Evolutionary conservation across 2,797 vertebrate genomes (phyloP).

Genomic region (Trachurus trachurus): DNA sequence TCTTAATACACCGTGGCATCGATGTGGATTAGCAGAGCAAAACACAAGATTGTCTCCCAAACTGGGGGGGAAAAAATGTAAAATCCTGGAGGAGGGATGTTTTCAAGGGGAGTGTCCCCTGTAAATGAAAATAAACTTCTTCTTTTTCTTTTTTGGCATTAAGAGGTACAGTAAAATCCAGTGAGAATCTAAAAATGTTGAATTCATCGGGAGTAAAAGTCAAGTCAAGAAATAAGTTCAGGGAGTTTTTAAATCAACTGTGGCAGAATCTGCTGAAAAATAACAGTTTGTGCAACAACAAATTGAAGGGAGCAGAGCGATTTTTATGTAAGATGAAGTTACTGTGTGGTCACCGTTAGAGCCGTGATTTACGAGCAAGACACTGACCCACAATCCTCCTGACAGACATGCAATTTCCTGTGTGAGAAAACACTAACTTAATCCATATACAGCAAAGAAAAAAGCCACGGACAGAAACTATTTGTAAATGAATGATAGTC

Average conservation of each 20-base stretch:
- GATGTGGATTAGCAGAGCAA: conserved; percentile 52
- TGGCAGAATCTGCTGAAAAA: conserved; percentile 35
- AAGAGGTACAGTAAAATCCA: background rate
- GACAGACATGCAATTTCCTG: conserved; percentile 84
- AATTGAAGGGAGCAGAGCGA: conserved; percentile 22
- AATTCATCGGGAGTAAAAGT: background rate
- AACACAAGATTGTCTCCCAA: conserved; percentile 28
- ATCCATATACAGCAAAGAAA: conserved; percentile 62
- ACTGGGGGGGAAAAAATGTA: background rate
- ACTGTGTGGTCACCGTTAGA: conserved; percentile 42
- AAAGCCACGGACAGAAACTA: conserved; percentile 53
- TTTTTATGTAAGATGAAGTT: conserved; percentile 54
- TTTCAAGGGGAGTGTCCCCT: no score
- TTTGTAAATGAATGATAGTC: conserved; percentile 58
- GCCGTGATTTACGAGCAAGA: conserved; percentile 72
- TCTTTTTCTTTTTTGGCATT: background rate
- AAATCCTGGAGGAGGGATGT: background rate
- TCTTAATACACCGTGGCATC: conserved; percentile 43
- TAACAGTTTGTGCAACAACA: conserved; percentile 19
- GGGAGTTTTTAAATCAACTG: conserved; percentile 44
- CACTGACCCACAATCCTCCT: conserved; percentile 68
- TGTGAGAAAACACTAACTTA: conserved; percentile 75
- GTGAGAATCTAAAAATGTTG: background rate
- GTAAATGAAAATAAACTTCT: background rate
- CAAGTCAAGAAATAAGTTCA: background rate